Evolutionary conservation across 2,113 vertebrate genomes (phyloP).

Genomic region (Perccottus glenii): DNA sequence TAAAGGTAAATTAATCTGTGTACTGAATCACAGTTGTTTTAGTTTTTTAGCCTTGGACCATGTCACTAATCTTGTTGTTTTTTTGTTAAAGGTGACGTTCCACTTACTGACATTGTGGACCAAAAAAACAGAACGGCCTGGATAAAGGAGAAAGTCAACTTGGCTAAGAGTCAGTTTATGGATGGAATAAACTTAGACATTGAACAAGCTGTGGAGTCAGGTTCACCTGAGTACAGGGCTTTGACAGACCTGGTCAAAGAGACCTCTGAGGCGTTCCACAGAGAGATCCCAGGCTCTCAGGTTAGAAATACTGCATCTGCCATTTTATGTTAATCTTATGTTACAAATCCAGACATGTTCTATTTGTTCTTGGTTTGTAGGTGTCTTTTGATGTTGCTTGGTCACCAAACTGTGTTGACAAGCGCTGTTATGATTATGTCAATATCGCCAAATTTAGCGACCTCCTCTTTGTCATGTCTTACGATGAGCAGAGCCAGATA

Average conservation of each 20-base stretch:
- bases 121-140: slow-evolving; percentile 84
- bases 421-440: slow-evolving; percentile 91
- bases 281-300: slow-evolving; percentile 92
- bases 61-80: not conserved
- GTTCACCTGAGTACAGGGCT: slow-evolving; percentile 85
- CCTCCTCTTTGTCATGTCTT: slow-evolving; percentile 97
- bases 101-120: slow-evolving; percentile 82
- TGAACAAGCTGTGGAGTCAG: slow-evolving; percentile 84
- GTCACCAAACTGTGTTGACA: slow-evolving; percentile 89
- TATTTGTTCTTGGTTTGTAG: slow-evolving; percentile 68
- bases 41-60: not conserved
- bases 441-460: slow-evolving; percentile 90
- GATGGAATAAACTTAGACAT: slow-evolving; percentile 97
- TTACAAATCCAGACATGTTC: not conserved
- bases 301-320: slow-evolving; percentile 62
- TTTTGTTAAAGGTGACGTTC: slow-evolving; percentile 83
- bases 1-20: slow-evolving; percentile 81
- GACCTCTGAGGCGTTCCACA: slow-evolving; percentile 89
- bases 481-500: slow-evolving; percentile 93
- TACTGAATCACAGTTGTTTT: not conserved
- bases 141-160: slow-evolving; percentile 84
- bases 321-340: not conserved
- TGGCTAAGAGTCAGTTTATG: slow-evolving; percentile 92
- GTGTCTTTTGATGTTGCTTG: slow-evolving; percentile 96
- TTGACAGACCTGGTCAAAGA: slow-evolving; percentile 90